phyloP scores from a whole-genome alignment of 2,113 vertebrate species.

The Malurus cyaneus region DNA sequence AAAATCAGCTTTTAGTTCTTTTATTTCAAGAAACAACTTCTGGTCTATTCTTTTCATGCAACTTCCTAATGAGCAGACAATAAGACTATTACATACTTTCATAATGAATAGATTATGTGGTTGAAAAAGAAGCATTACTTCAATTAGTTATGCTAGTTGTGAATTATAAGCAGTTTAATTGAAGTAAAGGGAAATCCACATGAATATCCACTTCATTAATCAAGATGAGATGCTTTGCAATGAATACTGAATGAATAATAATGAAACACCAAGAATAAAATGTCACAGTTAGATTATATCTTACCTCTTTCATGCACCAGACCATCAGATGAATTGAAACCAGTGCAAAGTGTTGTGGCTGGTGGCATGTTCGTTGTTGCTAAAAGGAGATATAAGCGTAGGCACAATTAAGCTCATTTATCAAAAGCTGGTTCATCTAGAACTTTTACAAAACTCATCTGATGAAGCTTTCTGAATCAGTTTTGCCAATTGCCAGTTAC shows the following conservation, averaged over 20 bases:
- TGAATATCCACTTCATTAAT: conserved; percentile 26
- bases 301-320: neutral
- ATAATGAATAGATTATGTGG: neutral
- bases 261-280: conserved; percentile 8
- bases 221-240: conserved; percentile 10
- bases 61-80: conserved; percentile 24
- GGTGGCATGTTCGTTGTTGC: neutral
- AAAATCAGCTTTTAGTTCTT: neutral
- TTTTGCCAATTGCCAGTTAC: neutral
- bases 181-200: neutral
- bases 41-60: neutral
- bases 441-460: neutral
- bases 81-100: neutral
- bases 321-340: neutral
- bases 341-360: neutral
- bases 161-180: conserved; percentile 29
- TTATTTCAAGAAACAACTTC: neutral
- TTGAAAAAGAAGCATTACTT: conserved; percentile 40
- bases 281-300: neutral
- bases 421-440: neutral
- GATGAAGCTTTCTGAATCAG: neutral
- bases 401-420: neutral
- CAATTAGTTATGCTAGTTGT: neutral
- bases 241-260: conserved; percentile 2
- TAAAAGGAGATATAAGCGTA: neutral